Evolutionary conservation across 2,113 vertebrate genomes (phyloP), one percentile per base, ranked within the genome.

Genomic region (Hiodon alosoides): DNA sequence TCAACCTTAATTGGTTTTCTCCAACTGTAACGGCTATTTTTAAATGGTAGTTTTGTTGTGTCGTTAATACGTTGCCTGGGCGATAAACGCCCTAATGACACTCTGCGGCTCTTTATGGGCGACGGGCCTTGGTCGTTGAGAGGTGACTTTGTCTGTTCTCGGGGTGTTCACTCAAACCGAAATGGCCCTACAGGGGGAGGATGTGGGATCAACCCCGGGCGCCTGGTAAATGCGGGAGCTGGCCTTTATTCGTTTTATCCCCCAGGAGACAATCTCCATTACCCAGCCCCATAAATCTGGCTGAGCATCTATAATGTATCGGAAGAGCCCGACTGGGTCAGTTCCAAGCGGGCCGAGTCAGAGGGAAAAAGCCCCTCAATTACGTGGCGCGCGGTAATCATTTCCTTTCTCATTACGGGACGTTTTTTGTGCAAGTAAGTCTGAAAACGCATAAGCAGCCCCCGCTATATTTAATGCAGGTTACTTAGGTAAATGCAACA

Each of bases 251-350:
- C 69, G 31, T 54, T 58, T 17, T 47, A 58, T 10, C 54, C 69
- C 69, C 13, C 69, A 58, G 54, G 69, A 71, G 11, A 31, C 54
- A 16, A 71, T 71, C 69, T 71, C 69, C 17, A 71, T 71, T 60
- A 64, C 58, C 71, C 9, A 47, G 50, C 71, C 53, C 52, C n/a
- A 73, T 66, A 31, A 73, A 55, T 73, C 51, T 54, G 72, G 13
- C 13, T 7, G 71, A 50, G 5, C 57, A 16, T 72, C n/a, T 47
- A 50, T 51, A 61, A 72, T 60, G 58, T 59, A 31, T 9, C 57
- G 5, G 8, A 8, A 51, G 17, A 72, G 48, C 11, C 58, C 59
- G 5, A 51, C 47, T 69, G 52, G 52, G 52, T 52, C 16, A 54
- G 68, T 8, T 14, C 51, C 2, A 52, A 54, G 13, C 52, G 51